phyloP scores from a whole-genome alignment of 2,888 invertebrate species.

The Stenichneumon culpator region DNA sequence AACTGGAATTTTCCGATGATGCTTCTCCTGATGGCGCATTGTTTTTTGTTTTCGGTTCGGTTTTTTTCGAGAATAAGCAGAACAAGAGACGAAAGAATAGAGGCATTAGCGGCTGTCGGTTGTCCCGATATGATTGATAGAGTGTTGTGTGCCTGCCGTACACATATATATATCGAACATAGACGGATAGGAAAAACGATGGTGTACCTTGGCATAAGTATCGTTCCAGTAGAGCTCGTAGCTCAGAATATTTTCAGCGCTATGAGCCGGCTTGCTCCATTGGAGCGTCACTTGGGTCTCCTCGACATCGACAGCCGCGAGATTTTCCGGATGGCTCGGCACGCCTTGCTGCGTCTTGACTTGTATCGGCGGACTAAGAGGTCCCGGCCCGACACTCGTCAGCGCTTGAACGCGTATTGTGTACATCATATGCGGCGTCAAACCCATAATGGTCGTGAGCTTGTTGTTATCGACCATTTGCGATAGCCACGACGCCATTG shows the following conservation, averaged over 20 bases:
- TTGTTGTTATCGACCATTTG: slow-evolving; percentile 97
- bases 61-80: slow-evolving; percentile 27
- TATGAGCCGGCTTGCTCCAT: slow-evolving; percentile 97
- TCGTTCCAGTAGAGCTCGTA: slow-evolving; percentile 99
- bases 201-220: slow-evolving; percentile 92
- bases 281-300: slow-evolving; percentile 96
- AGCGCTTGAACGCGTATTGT: slow-evolving; percentile 97
- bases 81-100: slow-evolving; percentile 22
- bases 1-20: slow-evolving; percentile 93
- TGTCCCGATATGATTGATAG: slow-evolving; percentile 63
- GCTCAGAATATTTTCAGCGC: slow-evolving; percentile 96
- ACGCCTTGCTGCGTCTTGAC: slow-evolving; percentile 99
- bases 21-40: slow-evolving; percentile 88
- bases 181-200: slow-evolving; percentile 13
- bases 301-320: slow-evolving; percentile 94
- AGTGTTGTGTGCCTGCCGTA: slow-evolving; percentile 38
- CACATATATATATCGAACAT: background rate
- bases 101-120: slow-evolving; percentile 61
- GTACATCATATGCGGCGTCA: slow-evolving; percentile 96
- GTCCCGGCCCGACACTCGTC: slow-evolving; percentile 98
- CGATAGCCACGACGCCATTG: slow-evolving; percentile 96
- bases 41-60: slow-evolving; percentile 8
- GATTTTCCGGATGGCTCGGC: slow-evolving; percentile 97
- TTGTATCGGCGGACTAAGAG: slow-evolving; percentile 97
- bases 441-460: slow-evolving; percentile 96